These are phyloP conservation scores for Butastur rufipennis DNA, from an alignment of 2,113 vertebrate species.

Conservation along the genomic window DNA sequence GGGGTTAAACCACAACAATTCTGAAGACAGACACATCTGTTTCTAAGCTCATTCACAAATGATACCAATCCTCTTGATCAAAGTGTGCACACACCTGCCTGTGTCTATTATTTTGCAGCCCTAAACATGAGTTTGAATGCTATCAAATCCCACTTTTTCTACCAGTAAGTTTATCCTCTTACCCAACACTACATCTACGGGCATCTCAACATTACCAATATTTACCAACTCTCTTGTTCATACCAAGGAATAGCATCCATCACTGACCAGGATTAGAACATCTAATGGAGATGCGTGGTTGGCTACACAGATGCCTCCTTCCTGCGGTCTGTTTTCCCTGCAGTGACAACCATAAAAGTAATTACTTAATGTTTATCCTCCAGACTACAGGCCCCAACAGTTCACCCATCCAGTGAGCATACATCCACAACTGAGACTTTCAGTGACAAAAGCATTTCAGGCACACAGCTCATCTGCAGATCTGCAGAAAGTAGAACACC, in stretches of 20 bases:
- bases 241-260: slow-evolving; percentile 58
- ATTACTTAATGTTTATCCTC: neutral
- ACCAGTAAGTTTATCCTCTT: neutral
- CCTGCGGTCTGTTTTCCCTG: slow-evolving; percentile 30
- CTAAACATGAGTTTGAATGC: neutral
- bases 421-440: neutral
- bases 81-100: neutral
- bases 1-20: too few species aligned
- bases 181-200: neutral
- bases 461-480: neutral
- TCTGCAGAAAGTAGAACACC: neutral
- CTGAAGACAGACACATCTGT: neutral
- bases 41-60: neutral
- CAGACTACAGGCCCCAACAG: neutral
- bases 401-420: neutral
- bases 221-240: neutral
- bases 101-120: neutral
- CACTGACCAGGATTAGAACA: slow-evolving; percentile 43
- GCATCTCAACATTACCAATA: neutral
- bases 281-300: slow-evolving; percentile 47
- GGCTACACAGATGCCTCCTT: slow-evolving; percentile 52
- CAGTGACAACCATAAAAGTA: neutral
- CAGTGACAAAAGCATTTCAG: neutral
- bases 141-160: neutral
- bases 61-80: neutral